These are phyloP conservation scores for Diarsia dahlii DNA, from an alignment of 2,888 invertebrate species.

Conservation along the genomic window DNA sequence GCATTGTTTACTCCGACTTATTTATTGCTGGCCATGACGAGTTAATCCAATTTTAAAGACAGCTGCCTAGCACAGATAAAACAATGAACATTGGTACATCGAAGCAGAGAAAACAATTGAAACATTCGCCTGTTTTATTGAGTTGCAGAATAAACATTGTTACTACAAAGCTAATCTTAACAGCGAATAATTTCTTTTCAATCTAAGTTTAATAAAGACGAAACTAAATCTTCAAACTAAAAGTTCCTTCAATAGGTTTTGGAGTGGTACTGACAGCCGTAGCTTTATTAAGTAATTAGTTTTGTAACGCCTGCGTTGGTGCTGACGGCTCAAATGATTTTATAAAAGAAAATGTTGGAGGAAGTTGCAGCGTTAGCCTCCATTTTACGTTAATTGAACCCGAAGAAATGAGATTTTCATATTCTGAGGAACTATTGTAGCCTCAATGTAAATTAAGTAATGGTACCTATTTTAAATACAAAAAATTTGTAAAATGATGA, in stretches of 20 bases:
- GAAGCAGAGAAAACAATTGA: slow-evolving; percentile 32
- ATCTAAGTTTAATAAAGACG: slow-evolving; percentile 9
- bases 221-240: slow-evolving; percentile 14
- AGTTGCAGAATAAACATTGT: slow-evolving; percentile 30
- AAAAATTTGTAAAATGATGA: neutral
- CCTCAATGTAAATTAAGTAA: neutral
- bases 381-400: too few relatives aligned
- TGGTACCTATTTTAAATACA: too few relatives aligned
- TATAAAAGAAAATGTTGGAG: neutral
- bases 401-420: too few relatives aligned
- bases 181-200: slow-evolving; percentile 7
- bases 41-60: slow-evolving; percentile 76
- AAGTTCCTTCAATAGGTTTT: slow-evolving; percentile 22
- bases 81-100: slow-evolving; percentile 53
- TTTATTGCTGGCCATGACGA: slow-evolving; percentile 74
- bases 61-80: slow-evolving; percentile 66
- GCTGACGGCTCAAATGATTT: neutral
- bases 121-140: slow-evolving; percentile 29
- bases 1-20: slow-evolving; percentile 66
- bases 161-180: slow-evolving; percentile 18
- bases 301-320: slow-evolving; percentile 4
- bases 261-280: slow-evolving; percentile 11
- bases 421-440: neutral
- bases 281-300: slow-evolving; percentile 17
- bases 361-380: neutral